Base-by-base conservation (phyloP, 2,797 vertebrate genomes). In the Pitangus sulphuratus region DNA sequence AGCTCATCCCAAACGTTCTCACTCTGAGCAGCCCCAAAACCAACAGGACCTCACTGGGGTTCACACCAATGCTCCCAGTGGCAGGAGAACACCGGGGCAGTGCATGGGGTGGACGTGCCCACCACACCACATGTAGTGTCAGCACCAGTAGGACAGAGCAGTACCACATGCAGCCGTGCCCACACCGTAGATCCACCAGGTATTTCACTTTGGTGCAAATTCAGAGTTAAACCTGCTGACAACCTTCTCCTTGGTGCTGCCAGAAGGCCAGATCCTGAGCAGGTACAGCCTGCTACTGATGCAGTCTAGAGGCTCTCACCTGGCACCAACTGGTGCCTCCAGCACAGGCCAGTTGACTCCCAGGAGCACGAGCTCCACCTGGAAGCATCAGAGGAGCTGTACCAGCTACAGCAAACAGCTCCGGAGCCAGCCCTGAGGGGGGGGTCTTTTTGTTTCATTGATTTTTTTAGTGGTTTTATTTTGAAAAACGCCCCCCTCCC, bases 131-230 rank as follows among this genome's bases (percentile, higher is more conserved):
- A 39, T 14, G 1, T 0, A 2, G 68, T 10, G 70, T 9, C 12
- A 51, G 3, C 2, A 15, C 37, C 82, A 33, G 13, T 80, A 30
- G 79, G 47, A 40, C 37, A 4, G 72, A 0, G 19, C 16, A 4
- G 7, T 0, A 37, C 31, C 31, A 25, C 20, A 10, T 0, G 3
- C 26, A 37, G 50, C 42, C 4, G 0, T 31, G 74, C 44, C 84
- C 7, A 6, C 0, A 8, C 26, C 18, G 15, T 0, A 15, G 31
- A 17, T 9, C 61, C 48, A 14, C 6, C 5, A 0, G 48, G 10
- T 15, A 20, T 21, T 42, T 33, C 4, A 20, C 31, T 31, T 25
- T 0, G 5, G 56, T 15, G 53, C 25, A n/a, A 93, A 92, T 40
- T 31, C 53, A 19, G n/a, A 70, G 37, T 9, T 11, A 31, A 78